A percentile compares a stretch with the other conserved stretches of the same genome.
Conservation (phyloP, 1,140 invertebrate genomes). For the Eubasilissa regina region DNA sequence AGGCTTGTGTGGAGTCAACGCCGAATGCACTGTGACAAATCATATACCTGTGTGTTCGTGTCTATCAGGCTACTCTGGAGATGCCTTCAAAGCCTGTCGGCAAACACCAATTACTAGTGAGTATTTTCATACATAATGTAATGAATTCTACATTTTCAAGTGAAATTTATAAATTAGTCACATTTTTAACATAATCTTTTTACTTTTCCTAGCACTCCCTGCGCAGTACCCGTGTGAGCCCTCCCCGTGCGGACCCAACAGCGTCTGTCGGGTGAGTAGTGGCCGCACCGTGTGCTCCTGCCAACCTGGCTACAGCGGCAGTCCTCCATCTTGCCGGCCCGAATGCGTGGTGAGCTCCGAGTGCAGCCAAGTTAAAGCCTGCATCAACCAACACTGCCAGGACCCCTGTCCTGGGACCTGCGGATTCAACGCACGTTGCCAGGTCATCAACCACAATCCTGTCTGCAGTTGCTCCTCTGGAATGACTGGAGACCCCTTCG, state of each 20-base stretch:
- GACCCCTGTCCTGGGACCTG: slow-evolving; percentile 88
- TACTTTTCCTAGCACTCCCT: slow-evolving; percentile 54
- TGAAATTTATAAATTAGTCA: slow-evolving; percentile 56
- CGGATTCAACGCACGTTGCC: slow-evolving; percentile 84
- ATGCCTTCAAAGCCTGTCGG: slow-evolving; percentile 87
- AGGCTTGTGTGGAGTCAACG: slow-evolving; percentile 87
- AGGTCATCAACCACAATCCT: slow-evolving; percentile 87
- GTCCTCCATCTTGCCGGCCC: slow-evolving; percentile 83
- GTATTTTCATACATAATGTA: slow-evolving; percentile 46
- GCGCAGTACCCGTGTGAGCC: slow-evolving; percentile 82
- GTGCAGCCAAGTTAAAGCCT: slow-evolving; percentile 81
- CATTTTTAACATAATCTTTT: background rate
- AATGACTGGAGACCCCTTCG: slow-evolving; percentile 87
- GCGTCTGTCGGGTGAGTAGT: slow-evolving; percentile 80
- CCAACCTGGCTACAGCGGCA: slow-evolving; percentile 81
- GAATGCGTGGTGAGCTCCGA: slow-evolving; percentile 87
- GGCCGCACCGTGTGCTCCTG: slow-evolving; percentile 86
- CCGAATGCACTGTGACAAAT: slow-evolving; percentile 86
- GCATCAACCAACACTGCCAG: slow-evolving; percentile 85
- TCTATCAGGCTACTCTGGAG: slow-evolving; percentile 81
- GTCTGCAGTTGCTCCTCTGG: slow-evolving; percentile 86
- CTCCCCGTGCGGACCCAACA: slow-evolving; percentile 87
- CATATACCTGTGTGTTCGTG: slow-evolving; percentile 88
- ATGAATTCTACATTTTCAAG: background rate
- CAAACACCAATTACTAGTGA: slow-evolving; percentile 73